Evolutionary conservation across 2,113 vertebrate genomes (phyloP).

Genomic region (Rhadina sibilatrix): DNA sequence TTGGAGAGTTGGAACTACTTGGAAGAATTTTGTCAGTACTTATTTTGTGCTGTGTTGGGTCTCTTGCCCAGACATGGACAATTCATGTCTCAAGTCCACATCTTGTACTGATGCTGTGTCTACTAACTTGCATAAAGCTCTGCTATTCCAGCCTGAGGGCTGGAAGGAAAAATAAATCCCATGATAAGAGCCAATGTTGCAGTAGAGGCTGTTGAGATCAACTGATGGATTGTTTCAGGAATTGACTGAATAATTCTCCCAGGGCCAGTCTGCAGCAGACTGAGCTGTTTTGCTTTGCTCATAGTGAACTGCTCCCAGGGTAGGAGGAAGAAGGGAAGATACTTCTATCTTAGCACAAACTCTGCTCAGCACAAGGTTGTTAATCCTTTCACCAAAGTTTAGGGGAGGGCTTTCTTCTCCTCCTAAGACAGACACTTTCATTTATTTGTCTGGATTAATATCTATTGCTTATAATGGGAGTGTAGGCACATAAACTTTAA

Average conservation of each 20-base stretch:
- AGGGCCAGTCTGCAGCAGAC: not conserved
- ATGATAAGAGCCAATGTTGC: not conserved
- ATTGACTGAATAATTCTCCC: not conserved
- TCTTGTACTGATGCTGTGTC: not conserved
- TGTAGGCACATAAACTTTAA: not conserved
- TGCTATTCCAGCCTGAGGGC: not conserved
- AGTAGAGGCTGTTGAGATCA: not conserved
- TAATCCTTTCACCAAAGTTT: not conserved
- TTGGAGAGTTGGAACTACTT: not conserved
- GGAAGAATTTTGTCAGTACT: not conserved
- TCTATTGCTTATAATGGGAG: not conserved
- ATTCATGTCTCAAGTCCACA: not conserved
- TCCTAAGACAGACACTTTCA: not conserved
- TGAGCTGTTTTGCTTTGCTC: not conserved
- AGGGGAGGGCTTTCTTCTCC: not conserved
- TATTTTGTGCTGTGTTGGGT: not conserved
- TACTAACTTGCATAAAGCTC: not conserved
- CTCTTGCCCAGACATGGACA: not conserved
- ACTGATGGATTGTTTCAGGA: not conserved
- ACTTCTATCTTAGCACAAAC: not conserved
- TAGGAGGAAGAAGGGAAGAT: not conserved
- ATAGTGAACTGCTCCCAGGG: not conserved
- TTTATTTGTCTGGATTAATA: not conserved
- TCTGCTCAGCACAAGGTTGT: not conserved
- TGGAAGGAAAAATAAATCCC: slow-evolving; percentile 1